These are phyloP conservation scores for Lacanobia wlatinum DNA, from an alignment of 2,888 invertebrate species.

Conservation along the genomic window DNA sequence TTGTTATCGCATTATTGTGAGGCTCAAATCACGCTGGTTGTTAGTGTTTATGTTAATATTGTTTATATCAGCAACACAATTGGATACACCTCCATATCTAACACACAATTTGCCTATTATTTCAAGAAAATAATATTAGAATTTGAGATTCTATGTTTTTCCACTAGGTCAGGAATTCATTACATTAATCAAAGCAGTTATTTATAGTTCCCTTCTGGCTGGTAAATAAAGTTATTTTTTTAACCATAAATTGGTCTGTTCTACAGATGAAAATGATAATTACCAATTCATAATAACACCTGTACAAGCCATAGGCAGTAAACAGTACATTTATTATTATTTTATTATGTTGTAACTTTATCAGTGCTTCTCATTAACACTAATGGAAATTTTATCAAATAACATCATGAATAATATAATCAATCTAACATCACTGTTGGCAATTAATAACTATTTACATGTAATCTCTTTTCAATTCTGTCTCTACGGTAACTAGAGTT, in stretches of 20 bases:
- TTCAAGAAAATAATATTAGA: not conserved
- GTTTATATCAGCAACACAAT: constrained; percentile 19
- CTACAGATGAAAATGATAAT: not conserved
- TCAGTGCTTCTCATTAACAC: not conserved
- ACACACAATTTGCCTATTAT: constrained; percentile 5
- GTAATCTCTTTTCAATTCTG: not conserved
- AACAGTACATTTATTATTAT: not conserved
- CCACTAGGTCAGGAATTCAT: not conserved
- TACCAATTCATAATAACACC: constrained; percentile 18
- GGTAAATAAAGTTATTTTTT: not conserved
- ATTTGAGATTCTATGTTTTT: not conserved
- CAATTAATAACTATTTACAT: constrained; percentile 13
- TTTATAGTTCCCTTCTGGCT: not conserved
- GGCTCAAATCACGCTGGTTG: constrained; percentile 18
- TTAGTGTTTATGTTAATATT: constrained; percentile 22
- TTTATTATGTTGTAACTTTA: constrained; percentile 2
- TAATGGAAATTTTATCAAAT: constrained; percentile 7
- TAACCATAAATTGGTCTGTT: too few species aligned
- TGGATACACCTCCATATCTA: not conserved
- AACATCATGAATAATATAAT: constrained; percentile 3
- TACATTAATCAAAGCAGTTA: not conserved
- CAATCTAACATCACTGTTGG: not conserved
- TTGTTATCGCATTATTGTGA: constrained; percentile 29
- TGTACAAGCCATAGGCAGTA: constrained; percentile 9
- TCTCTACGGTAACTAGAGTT: constrained; percentile 23